Base-by-base conservation (phyloP, 1,140 invertebrate genomes). In the Aphidius ervi region DNA sequence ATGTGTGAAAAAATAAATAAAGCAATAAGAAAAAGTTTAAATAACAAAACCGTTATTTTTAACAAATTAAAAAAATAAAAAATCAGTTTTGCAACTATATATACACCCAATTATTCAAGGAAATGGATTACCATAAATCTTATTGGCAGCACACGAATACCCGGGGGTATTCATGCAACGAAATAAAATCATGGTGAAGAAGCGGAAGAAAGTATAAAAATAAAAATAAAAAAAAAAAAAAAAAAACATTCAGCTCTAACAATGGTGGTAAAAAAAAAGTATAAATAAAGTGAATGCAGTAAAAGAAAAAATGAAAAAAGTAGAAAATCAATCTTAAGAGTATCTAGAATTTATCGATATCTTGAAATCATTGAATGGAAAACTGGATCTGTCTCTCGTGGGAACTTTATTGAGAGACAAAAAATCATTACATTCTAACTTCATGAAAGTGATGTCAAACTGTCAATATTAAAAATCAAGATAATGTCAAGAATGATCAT, bases 91-190 rank as follows among this genome's bases (percentile, higher is more conserved):
- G 23, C 23, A 31, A 31, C 23, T 61, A 61, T 56, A 52, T 52
- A 58, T 63, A 64, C 62, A 54, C 60, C 63, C 65, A 67, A 72
- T 74, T 73, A 74, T 73, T 73, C 66, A 56, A 61, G 59, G 66
- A 56, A 63, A 62, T 53, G 63, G 63, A 63, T 71, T 73, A 69
- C 65, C 72, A 65, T 70, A 67, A 71, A 73, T 73, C 68, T 70
- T 70, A 71, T 67, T 67, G 68, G 67, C 65, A 63, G 64, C 49
- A 47, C 63, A 63, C 61, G 55, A 52, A 46, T 61, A 56, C 58
- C 56, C 56, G 59, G 45, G 59, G 59, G 45, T 56, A 42, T 61
- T 61, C 59, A 49, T 61, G 52, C 59, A 23, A 45, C 23, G 23
- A 31, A 31, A 43, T 39, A 23, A 40, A 45, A 52, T 20, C 49